Evolutionary conservation across 2,888 invertebrate genomes (phyloP), one percentile per base, ranked within the genome.

Genomic region (Tetrapedia diversipes): DNA sequence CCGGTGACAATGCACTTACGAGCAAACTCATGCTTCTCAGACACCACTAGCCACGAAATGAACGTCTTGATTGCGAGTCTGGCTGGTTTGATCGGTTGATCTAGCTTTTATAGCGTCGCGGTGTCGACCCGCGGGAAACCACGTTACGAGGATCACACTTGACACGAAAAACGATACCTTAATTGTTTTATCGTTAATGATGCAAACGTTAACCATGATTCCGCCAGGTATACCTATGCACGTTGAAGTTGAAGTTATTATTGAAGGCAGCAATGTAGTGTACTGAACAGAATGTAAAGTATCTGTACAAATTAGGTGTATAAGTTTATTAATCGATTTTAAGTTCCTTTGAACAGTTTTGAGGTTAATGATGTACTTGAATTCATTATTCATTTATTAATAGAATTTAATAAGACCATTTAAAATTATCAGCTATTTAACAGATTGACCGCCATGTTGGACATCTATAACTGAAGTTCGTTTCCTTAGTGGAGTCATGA

Each of bases 71-170:
- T 80, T 80, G 67, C 79, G 72, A 87, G 81, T 87, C 85, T 82
- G 84, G 77, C 72, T 71, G 49, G 47, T 69, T 60, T 70, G 80
- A 77, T 81, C 77, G 63, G 32, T 64, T 75, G 76, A 73, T 72
- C 78, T 73, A 69, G 81, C 85, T 87, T 87, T 86, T 87, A 87
- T 87, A 87, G 85, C 67, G 72, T 82, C 71, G 79, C 79, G 56
- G 76, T 59, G 47, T 63, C 77, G 75, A 74, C 79, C 74, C 65
- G 45, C 65, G 72, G 22, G 54, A 71, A 67, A 68, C 79, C 77
- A 57, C 67, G 57, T 73, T 68, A 65, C 49, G 51, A 54, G 57
- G 57, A 56, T 54, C 64, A 61, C 67, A 72, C 43, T n/a, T n/a
- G 37, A 61, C 11, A 43, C 16, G 67, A 72, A 60, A 51, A 64